phyloP scores from a whole-genome alignment of 2,797 vertebrate genomes.

The Garrulus glandarius region DNA sequence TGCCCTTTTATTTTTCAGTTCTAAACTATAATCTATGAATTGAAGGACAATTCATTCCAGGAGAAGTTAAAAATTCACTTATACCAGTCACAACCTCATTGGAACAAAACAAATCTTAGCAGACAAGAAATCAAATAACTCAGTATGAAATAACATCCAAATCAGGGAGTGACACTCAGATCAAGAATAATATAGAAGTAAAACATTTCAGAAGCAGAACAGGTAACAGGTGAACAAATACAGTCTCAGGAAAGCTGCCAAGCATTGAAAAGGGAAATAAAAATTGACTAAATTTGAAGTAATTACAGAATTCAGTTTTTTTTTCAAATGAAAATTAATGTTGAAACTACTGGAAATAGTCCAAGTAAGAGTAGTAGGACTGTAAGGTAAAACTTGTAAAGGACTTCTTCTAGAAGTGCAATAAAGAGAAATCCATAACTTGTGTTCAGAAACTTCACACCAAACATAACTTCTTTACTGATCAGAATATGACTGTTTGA shows the following conservation, averaged over 20 bases:
- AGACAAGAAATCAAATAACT: conserved; percentile 63
- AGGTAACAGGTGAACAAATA: conserved; percentile 30
- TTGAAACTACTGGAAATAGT: neutral
- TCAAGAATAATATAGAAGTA: conserved; percentile 4
- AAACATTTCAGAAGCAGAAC: neutral
- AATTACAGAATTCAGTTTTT: neutral
- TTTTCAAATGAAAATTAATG: neutral
- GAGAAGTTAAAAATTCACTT: neutral
- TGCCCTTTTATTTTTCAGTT: neutral
- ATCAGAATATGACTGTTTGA: neutral
- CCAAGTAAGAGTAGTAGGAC: neutral
- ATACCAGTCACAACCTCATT: neutral
- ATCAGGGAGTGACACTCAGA: conserved; percentile 37
- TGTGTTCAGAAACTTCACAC: neutral
- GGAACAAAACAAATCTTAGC: conserved; percentile 11
- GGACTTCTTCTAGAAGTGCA: neutral
- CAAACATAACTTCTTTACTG: neutral
- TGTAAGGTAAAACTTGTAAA: neutral
- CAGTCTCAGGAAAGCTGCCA: neutral
- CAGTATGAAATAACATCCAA: conserved; percentile 19
- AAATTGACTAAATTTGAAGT: neutral
- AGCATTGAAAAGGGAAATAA: neutral
- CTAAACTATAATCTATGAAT: neutral
- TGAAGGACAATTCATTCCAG: neutral
- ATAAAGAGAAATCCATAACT: neutral